phyloP scores from a whole-genome alignment of 2,113 vertebrate species.

The Alethe castanea region DNA sequence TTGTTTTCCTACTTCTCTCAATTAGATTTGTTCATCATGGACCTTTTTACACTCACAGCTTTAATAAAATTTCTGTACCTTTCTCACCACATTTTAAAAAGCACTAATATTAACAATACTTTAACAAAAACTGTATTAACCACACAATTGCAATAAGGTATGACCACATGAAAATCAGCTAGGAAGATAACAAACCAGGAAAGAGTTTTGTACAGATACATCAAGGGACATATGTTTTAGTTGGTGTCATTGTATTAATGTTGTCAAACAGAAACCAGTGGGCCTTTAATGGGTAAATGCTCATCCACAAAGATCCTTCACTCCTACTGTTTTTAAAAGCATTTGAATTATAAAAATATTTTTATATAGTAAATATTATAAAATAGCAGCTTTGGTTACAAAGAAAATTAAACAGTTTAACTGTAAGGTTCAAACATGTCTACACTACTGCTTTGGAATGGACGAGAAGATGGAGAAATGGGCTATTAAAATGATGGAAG shows the following conservation, averaged over 20 bases:
- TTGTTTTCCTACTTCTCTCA: not conserved
- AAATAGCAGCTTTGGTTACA: not conserved
- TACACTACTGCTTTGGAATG: not conserved
- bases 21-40: not conserved
- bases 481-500: not conserved
- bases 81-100: not conserved
- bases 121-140: not conserved
- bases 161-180: not conserved
- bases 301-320: not conserved
- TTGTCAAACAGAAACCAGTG: not conserved
- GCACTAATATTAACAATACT: not conserved
- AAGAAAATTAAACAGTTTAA: not conserved
- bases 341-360: not conserved
- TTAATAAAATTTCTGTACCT: not conserved
- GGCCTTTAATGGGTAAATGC: not conserved
- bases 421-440: not conserved
- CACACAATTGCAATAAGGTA: not conserved
- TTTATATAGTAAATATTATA: not conserved
- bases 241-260: not conserved
- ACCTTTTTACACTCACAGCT: not conserved
- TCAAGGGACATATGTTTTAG: not conserved
- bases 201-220: not conserved
- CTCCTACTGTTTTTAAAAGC: not conserved
- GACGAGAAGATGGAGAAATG: not conserved
- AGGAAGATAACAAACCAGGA: not conserved